Evolutionary conservation across 2,113 vertebrate genomes (phyloP).

Genomic region (Nothocercus julius): DNA sequence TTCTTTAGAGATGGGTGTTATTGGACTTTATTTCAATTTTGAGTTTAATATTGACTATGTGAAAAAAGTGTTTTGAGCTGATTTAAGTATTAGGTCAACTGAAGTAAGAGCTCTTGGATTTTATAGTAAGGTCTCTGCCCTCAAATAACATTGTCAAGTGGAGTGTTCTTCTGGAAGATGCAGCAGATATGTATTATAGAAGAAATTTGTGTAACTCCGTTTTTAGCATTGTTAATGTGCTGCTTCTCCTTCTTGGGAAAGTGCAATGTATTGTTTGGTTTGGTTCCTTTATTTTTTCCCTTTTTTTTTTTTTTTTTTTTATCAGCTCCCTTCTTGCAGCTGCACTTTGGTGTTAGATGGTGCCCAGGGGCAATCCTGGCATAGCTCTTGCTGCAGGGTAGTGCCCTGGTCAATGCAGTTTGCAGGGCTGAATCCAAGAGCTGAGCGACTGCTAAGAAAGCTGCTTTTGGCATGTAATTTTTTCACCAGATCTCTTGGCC

Average conservation of each 20-base stretch:
- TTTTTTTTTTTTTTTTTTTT: not conserved
- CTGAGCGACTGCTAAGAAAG: not conserved
- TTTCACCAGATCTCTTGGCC: not conserved
- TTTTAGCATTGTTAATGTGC: not conserved
- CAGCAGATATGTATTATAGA: not conserved
- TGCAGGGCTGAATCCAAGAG: not conserved
- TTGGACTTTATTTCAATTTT: not conserved
- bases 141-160: not conserved
- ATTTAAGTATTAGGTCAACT: not conserved
- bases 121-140: not conserved
- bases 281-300: not conserved
- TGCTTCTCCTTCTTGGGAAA: not conserved
- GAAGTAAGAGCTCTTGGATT: not conserved
- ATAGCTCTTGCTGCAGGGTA: not conserved
- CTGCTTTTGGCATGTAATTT: not conserved
- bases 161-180: not conserved
- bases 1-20: not conserved
- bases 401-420: not conserved
- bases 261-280: not conserved
- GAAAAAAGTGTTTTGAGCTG: not conserved
- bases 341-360: not conserved
- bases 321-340: not conserved
- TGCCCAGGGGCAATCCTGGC: accelerated
- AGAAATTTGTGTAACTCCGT: not conserved
- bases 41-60: not conserved